These are phyloP conservation scores for Petaurus breviceps DNA, from an alignment of 2,113 vertebrate species.

Conservation along the genomic window DNA sequence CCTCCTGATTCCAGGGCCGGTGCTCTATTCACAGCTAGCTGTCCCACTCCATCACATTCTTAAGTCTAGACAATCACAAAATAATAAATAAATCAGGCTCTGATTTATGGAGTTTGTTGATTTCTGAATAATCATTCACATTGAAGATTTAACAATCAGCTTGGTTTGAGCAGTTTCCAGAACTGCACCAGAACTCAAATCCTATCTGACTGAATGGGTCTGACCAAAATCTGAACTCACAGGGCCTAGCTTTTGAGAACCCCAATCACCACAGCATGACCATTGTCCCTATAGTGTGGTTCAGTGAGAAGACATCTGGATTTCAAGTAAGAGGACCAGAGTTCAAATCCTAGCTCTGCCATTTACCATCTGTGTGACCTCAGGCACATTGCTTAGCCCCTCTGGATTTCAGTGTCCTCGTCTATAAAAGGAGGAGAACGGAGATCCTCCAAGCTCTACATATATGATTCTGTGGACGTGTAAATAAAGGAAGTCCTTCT, in stretches of 20 bases:
- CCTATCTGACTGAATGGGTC: neutral
- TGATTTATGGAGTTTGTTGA: neutral
- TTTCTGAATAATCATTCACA: neutral
- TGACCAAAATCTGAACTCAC: neutral
- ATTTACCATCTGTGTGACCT: neutral
- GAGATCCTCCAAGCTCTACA: neutral
- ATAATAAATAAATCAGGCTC: neutral
- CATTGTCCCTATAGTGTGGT: neutral
- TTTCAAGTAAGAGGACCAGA: too few relatives aligned
- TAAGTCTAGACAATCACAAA: neutral
- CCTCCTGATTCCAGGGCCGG: too few relatives aligned
- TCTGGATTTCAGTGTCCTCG: neutral
- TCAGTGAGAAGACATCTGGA: too few relatives aligned
- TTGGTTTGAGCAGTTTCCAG: neutral
- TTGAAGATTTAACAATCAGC: neutral
- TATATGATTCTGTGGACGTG: neutral
- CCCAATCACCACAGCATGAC: neutral
- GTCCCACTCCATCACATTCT: neutral
- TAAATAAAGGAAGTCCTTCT: neutral
- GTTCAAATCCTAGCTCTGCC: neutral
- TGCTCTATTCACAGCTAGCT: too few relatives aligned
- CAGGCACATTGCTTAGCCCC: neutral
- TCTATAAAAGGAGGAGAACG: neutral
- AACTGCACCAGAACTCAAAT: neutral
- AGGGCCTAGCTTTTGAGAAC: neutral